Percentiles rank a stretch among this genome's conserved stretches.
phyloP scores from a whole-genome alignment of 2,888 invertebrate species.

The Tupiocoris notatus region DNA sequence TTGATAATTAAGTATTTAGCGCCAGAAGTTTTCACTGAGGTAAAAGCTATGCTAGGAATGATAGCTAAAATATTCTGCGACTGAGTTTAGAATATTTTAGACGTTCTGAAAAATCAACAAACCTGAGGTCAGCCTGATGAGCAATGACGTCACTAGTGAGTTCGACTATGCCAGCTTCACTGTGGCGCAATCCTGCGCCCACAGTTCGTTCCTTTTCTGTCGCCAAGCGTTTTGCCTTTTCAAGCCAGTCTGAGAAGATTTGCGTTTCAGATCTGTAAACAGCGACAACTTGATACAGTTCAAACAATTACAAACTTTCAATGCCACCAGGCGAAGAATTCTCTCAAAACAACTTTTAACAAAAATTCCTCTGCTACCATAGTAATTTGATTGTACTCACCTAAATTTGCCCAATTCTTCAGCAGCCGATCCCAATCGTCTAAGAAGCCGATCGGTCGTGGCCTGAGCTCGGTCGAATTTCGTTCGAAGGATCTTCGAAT shows the following conservation, averaged over 20 bases:
- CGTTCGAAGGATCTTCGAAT: constrained; percentile 77
- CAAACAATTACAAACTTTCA: background rate
- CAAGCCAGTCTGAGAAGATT: constrained; percentile 81
- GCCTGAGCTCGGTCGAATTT: constrained; percentile 80
- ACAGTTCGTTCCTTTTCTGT: constrained; percentile 83
- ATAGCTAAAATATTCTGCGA: no score
- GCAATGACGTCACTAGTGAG: constrained; percentile 92
- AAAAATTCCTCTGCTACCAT: background rate
- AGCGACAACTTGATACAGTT: background rate
- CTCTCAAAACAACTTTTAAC: no score
- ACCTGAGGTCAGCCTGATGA: constrained; percentile 83
- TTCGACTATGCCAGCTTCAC: constrained; percentile 69
- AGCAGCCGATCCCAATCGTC: constrained; percentile 72
- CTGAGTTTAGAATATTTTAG: no score
- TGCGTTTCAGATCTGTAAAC: constrained; percentile 69
- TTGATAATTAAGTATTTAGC: no score
- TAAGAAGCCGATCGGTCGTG: constrained; percentile 73
- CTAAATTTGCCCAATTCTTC: constrained; percentile 86
- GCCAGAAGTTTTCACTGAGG: no score
- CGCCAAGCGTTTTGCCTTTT: constrained; percentile 71
- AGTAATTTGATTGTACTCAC: constrained; percentile 54
- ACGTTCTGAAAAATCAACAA: no score
- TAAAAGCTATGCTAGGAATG: no score
- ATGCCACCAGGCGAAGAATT: background rate
- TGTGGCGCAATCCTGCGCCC: constrained; percentile 61